phyloP scores from a whole-genome alignment of 2,888 invertebrate species.

The Cactoblastis cactorum region DNA sequence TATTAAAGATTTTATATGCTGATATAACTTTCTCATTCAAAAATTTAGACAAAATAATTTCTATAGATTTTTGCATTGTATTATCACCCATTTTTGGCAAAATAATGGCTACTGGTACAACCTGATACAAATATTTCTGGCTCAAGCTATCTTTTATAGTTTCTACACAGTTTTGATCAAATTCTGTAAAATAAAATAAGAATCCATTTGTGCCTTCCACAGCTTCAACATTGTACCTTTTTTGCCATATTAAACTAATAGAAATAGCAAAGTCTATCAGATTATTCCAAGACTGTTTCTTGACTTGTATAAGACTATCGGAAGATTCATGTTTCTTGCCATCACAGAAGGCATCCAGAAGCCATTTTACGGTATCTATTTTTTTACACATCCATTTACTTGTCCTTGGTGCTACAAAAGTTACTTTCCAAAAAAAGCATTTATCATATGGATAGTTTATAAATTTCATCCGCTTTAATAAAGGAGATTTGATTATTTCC shows the following conservation, averaged over 20 bases:
- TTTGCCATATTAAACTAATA: slow-evolving; percentile 49
- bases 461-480: slow-evolving; percentile 70
- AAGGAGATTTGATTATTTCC: slow-evolving; percentile 66
- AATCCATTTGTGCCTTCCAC: slow-evolving; percentile 66
- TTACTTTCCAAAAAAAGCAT: slow-evolving; percentile 81
- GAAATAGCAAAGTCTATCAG: slow-evolving; percentile 71
- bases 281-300: slow-evolving; percentile 68
- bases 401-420: slow-evolving; percentile 77
- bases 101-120: slow-evolving; percentile 62
- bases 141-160: slow-evolving; percentile 50
- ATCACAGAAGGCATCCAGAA: slow-evolving; percentile 66
- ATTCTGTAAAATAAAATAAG: slow-evolving; percentile 55
- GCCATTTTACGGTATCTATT: slow-evolving; percentile 67
- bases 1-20: slow-evolving; percentile 51
- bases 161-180: slow-evolving; percentile 37
- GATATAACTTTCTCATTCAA: slow-evolving; percentile 50
- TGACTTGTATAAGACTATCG: slow-evolving; percentile 54
- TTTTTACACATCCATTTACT: slow-evolving; percentile 60
- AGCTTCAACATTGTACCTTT: slow-evolving; percentile 45
- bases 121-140: slow-evolving; percentile 58
- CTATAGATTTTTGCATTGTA: slow-evolving; percentile 32
- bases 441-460: slow-evolving; percentile 62
- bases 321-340: slow-evolving; percentile 51
- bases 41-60: slow-evolving; percentile 39
- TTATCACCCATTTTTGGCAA: slow-evolving; percentile 39